phyloP scores from a whole-genome alignment of 1,140 invertebrate genomes.

The Ceratina australensis region DNA sequence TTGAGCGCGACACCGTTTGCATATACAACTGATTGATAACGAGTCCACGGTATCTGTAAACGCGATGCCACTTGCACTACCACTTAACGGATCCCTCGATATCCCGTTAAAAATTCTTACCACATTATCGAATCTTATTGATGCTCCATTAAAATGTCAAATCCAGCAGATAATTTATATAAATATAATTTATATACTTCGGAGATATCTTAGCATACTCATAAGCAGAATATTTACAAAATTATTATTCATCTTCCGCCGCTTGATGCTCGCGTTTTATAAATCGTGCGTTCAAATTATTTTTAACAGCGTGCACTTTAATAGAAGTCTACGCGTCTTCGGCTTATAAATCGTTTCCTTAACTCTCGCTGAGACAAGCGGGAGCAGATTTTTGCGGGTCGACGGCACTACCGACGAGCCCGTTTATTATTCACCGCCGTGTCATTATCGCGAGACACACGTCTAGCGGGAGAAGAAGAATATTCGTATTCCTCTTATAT shows the following conservation, averaged over 20 bases:
- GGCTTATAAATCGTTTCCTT: neutral
- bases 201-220: no score
- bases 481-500: slow-evolving; percentile 49
- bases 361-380: neutral
- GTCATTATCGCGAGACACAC: slow-evolving; percentile 12
- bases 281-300: neutral
- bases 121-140: neutral
- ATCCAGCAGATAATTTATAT: no score
- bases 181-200: no score
- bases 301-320: neutral
- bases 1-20: slow-evolving; percentile 17
- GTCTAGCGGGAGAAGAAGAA: slow-evolving; percentile 19
- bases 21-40: slow-evolving; percentile 39
- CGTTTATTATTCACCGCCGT: slow-evolving; percentile 27
- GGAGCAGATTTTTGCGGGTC: slow-evolving; percentile 45
- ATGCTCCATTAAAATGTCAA: no score
- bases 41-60: slow-evolving; percentile 2
- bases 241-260: no score
- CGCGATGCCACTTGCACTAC: neutral
- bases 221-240: no score
- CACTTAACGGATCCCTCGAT: no score
- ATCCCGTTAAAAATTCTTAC: no score
- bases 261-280: no score
- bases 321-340: neutral
- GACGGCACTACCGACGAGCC: neutral